Evolutionary conservation across 2,113 vertebrate species (phyloP), one percentile per base, ranked within the genome.

Genomic region (Brienomyrus longianalis): DNA sequence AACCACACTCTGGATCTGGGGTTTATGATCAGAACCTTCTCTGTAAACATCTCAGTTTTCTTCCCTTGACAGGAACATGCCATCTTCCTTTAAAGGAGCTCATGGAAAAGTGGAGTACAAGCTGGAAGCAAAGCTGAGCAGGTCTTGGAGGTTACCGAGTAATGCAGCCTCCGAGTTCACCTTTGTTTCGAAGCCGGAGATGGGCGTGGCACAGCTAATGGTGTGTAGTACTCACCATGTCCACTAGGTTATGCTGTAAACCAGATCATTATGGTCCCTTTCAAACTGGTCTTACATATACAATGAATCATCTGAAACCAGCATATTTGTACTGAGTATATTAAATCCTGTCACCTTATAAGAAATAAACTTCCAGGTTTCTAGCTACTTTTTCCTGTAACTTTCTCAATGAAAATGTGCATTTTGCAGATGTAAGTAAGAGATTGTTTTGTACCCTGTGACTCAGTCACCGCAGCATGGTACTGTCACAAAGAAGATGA

Each of bases 91-190:
- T 91, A 91, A 5, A 13, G 94, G 93, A 4, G 0, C 0, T 86
- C 31, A 96, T 90, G 95, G 96, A 51, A 94, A 91, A 48, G 91
- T 96, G 21, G 91, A 94, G 56, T 96, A 96, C 92, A 91, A 50
- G 10, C 88, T 96, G 66, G 93, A 93, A 48, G 94, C 92, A 13
- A 95, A 92, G 27, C 43, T 96, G 87, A 90, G 90, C 31, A 93
- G 95, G 77, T 91, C 94, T n/a, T 96, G 95, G 95, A 94, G 56
- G 87, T 35, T 94, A 39, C 80, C 94, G 62, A 21, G 31, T 0
- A 92, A 88, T 23, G 90, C 39, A 8, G 86, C 88, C 11, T 88
- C 91, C 17, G 90, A 92, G 62, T 51, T 96, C 0, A 62, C 3
- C 2, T 95, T 96, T 91, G 87, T 90, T 19, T 93, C 94, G 21